Conservation (phyloP, 1,140 invertebrate genomes). For the Listronotus bonariensis region DNA sequence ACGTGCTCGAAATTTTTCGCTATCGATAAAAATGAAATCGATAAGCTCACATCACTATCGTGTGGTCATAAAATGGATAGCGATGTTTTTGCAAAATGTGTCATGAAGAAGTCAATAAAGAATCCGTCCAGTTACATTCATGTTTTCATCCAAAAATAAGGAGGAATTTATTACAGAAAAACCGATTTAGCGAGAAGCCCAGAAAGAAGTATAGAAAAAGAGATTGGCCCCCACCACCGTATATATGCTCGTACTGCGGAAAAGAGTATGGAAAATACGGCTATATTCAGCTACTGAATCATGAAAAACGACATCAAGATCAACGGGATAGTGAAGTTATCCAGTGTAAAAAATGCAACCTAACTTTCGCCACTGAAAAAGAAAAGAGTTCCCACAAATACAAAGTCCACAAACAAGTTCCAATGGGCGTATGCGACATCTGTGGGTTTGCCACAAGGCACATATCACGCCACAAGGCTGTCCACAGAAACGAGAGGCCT, state of each 20-base stretch:
- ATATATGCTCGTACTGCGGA: constrained; percentile 20
- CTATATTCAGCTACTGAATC: constrained; percentile 15
- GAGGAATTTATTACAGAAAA: neutral
- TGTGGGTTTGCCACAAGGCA: constrained; percentile 28
- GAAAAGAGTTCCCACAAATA: constrained; percentile 26
- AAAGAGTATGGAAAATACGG: constrained; percentile 21
- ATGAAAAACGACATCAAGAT: constrained; percentile 17
- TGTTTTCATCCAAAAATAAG: constrained; percentile 18
- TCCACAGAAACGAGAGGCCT: constrained; percentile 62
- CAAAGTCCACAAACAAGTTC: constrained; percentile 17
- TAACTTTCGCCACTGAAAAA: constrained; percentile 20
- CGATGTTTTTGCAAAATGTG: constrained; percentile 12
- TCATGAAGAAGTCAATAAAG: neutral
- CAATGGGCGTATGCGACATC: constrained; percentile 17
- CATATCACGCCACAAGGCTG: constrained; percentile 18
- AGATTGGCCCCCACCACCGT: constrained; percentile 28
- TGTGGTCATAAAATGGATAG: constrained; percentile 3
- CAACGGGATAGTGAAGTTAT: neutral
- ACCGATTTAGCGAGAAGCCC: neutral
- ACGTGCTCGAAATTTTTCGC: constrained; percentile 6
- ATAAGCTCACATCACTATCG: neutral
- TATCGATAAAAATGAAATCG: neutral
- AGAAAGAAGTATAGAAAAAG: neutral
- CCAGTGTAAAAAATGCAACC: constrained; percentile 26
- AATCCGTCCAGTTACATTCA: neutral